Evolutionary conservation across 2,888 invertebrate species (phyloP), one percentile per base, ranked within the genome.

Genomic region (Agriopis aurantiaria): DNA sequence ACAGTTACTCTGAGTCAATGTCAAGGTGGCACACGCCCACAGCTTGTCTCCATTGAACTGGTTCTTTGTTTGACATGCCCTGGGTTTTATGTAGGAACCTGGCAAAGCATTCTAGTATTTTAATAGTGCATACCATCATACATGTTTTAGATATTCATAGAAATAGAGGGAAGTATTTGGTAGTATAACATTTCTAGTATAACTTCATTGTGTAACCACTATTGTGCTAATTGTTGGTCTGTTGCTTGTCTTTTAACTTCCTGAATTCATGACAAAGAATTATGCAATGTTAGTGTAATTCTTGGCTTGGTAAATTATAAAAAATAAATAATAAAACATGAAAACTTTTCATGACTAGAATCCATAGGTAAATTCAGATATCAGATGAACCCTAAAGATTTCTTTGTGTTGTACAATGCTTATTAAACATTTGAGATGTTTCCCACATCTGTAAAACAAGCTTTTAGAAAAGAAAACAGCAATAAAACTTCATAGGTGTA

Each of bases 11-110:
- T 52, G 49, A 69, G 68, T 68, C 73, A 72, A 65, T 77, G 73
- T 72, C 71, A 72, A 73, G 68, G 67, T 40, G 55, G 73, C 71
- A 69, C 62, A 79, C 78, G 62, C 78, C 76, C 77, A 78, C 73
- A 41, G 14, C 41, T 59, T 43, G 49, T n/a, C n/a, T 60, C 40
- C 40, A 64, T 49, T 59, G 14, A 56, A 49, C 23, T 17, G 40
- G 12, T 68, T 57, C 55, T 57, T 58, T 68, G 45, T 67, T 65
- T 43, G 14, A 43, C 43, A 43, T 33, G 33, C 33, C 33, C 33
- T 33, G 33, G 33, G 33, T 33, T 33, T 33, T 33, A 33, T 33
- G 5, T 33, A 33, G 33, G 5, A 3, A 43, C 56, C 56, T 56
- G 5, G 17, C 6, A 52, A 33, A 41, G 8, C 40, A 56, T 56